phyloP scores from a whole-genome alignment of 1,140 invertebrate genomes.

The Eurytemora carolleeae region DNA sequence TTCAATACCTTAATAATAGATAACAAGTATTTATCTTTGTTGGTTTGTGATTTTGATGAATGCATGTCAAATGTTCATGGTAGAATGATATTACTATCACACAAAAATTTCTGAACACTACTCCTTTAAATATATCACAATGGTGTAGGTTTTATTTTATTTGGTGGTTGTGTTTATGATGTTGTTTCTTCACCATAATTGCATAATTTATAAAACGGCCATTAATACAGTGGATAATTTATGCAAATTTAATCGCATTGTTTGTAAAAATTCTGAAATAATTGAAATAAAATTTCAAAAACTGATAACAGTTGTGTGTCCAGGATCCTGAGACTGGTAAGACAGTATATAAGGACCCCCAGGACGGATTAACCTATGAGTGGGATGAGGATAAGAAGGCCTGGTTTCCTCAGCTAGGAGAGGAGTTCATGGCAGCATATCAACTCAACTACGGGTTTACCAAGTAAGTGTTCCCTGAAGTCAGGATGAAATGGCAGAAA shows the following conservation, averaged over 20 bases:
- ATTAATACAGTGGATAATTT: background rate
- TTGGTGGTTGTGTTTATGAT: too few species aligned
- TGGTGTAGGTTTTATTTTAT: background rate
- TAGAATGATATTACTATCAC: too few species aligned
- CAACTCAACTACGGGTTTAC: conserved; percentile 83
- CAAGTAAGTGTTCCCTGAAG: too few species aligned
- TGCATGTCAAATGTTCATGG: too few species aligned
- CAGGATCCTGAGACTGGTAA: conserved; percentile 29
- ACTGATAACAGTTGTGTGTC: background rate
- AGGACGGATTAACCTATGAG: conserved; percentile 67
- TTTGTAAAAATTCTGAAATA: background rate
- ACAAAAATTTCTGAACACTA: too few species aligned
- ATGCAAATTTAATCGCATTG: background rate
- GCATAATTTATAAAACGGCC: too few species aligned
- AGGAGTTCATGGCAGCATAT: conserved; percentile 86
- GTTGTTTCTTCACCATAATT: too few species aligned
- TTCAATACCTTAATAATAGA: too few species aligned
- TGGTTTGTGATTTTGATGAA: too few species aligned
- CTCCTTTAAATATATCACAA: too few species aligned
- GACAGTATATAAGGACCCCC: conserved; percentile 55
- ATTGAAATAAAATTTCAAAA: background rate
- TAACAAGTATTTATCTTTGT: too few species aligned
- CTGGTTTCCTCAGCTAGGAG: conserved; percentile 86
- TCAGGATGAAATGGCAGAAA: too few species aligned
- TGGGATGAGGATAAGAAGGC: conserved; percentile 76